Evolutionary conservation across 1,140 invertebrate species (phyloP).

Genomic region (Cyclargus thomasi): DNA sequence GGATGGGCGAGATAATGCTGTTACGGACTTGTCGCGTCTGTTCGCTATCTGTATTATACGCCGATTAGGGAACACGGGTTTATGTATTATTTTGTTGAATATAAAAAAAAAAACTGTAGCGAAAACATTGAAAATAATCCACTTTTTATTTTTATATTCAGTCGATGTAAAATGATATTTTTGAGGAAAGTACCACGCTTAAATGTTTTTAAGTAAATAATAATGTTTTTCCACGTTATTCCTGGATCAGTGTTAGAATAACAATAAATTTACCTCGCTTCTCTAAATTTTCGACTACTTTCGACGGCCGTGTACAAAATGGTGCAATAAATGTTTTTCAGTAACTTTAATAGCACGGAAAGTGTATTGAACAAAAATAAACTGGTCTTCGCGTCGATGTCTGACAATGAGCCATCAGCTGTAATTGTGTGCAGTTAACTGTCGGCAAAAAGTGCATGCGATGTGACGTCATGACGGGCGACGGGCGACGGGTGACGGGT

Average conservation of each 20-base stretch:
- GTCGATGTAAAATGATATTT: no score
- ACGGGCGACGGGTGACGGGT: slow-evolving; percentile 13
- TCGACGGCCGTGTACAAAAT: not conserved
- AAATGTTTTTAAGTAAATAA: no score
- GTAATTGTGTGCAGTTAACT: slow-evolving; percentile 22
- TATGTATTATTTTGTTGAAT: no score
- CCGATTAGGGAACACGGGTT: not conserved
- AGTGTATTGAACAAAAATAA: slow-evolving; percentile 16
- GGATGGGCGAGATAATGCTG: not conserved
- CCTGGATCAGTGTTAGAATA: no score
- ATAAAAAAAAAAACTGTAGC: no score
- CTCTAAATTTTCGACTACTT: no score
- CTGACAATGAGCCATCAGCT: slow-evolving; percentile 20
- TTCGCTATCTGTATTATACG: not conserved
- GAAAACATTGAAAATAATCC: no score
- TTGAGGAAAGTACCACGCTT: no score
- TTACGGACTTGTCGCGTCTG: not conserved
- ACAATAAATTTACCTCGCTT: no score
- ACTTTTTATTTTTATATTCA: no score
- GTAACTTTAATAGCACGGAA: not conserved
- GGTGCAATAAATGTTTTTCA: not conserved
- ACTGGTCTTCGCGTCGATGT: slow-evolving; percentile 19
- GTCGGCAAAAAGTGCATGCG: slow-evolving; percentile 21
- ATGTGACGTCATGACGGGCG: slow-evolving; percentile 16
- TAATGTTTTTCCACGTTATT: no score